Base-by-base conservation (phyloP, 2,888 invertebrate genomes). In the Diloba caeruleocephala region DNA sequence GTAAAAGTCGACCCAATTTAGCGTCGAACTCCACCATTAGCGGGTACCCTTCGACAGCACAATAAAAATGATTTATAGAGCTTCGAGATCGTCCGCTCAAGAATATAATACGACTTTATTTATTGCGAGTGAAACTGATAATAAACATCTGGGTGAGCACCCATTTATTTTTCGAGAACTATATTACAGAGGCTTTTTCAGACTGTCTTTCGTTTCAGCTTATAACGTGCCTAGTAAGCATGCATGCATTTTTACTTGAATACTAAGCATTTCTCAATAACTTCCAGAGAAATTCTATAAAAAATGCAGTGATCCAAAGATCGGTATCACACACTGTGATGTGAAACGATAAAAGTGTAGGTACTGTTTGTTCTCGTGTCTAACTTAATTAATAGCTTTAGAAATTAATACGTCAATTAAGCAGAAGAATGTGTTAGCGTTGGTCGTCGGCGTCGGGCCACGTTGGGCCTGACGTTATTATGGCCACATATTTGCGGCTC, bases 51-150 rank as follows among this genome's bases (percentile, higher is more conserved):
- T 89, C 88, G 87, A 87, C 86, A 84, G 83, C 84, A 90, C 89
- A 91, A 91, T 90, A 89, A 91, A 90, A 89, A 89, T 89, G 89
- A 90, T 90, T 90, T 91, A 90, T 90, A 85, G 86, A 86, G 73
- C 84, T 68, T 57, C 81, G 81, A 87, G 84, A 88, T 89, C 87
- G 84, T 77, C 81, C 82, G 86, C 82, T 87, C 84, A 87, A 86
- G 84, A 86, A 88, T 88, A 90, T 89, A 89, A 90, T 88, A 87
- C 84, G 82, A 87, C 80, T 88, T 89, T 89, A 89, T 89, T 89
- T 89, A 90, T 88, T 85, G 83, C 79, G 70, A 81, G 70, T 68
- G 79, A 81, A 85, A 86, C 82, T 85, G 85, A 87, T 89, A 87
- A 89, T 88, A 90, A 89, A 85, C 83, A 83, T 82, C 85, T 82